Evolutionary conservation across 2,888 invertebrate genomes (phyloP).

Genomic region (Diogma glabrata): DNA sequence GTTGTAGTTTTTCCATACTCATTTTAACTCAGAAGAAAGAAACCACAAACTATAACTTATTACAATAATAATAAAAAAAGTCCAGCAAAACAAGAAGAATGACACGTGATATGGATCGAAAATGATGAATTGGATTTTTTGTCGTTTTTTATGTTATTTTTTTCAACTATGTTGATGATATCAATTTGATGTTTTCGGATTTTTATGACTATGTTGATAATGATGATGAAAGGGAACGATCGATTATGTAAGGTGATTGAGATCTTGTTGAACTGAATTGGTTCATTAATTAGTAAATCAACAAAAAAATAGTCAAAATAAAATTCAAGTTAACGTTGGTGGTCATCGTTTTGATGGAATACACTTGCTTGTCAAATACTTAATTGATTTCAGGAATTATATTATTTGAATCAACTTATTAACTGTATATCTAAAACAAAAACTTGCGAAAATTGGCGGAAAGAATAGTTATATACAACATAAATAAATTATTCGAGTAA

Average conservation of each 20-base stretch:
- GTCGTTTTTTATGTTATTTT: neutral
- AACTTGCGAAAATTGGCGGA: conserved; percentile 3
- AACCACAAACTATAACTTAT: too few species aligned
- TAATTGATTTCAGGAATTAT: too few species aligned
- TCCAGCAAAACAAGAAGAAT: conserved; percentile 8
- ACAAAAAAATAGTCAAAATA: too few species aligned
- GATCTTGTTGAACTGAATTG: conserved; percentile 8
- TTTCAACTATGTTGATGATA: too few species aligned
- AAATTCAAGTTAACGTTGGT: too few species aligned
- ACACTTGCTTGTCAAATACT: too few species aligned
- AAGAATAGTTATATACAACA: neutral
- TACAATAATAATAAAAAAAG: conserved; percentile 8
- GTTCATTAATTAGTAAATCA: conserved; percentile 8
- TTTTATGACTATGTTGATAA: too few species aligned
- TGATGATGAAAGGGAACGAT: neutral
- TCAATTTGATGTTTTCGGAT: too few species aligned
- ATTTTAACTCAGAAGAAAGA: too few species aligned
- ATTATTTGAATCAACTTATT: too few species aligned
- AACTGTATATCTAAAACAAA: too few species aligned
- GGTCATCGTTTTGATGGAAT: too few species aligned
- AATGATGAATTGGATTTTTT: conserved; percentile 5
- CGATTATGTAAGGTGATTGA: conserved; percentile 8
- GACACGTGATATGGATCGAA: conserved; percentile 12
- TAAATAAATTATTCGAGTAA: neutral
- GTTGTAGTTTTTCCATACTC: conserved; percentile 3